Evolutionary conservation across 1,140 invertebrate species (phyloP).

Genomic region (Calliphora vicina): DNA sequence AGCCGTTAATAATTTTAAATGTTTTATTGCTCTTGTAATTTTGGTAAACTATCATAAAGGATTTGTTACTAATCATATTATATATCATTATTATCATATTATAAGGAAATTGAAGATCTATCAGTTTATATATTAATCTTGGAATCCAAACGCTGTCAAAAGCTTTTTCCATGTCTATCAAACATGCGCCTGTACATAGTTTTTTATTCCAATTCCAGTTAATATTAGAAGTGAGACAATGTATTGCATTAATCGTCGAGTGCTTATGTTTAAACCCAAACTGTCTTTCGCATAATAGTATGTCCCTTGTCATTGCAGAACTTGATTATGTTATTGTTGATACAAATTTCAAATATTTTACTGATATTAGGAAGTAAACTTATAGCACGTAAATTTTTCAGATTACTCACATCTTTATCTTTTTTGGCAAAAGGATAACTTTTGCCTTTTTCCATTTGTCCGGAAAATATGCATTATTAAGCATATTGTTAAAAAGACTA

Average conservation of each 20-base stretch:
- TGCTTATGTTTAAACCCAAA: slow-evolving; percentile 6
- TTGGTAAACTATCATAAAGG: background rate
- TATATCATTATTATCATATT: background rate
- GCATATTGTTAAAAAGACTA: slow-evolving; percentile 10
- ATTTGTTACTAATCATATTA: slow-evolving; percentile 22
- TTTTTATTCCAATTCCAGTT: slow-evolving; percentile 26
- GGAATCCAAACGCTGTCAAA: slow-evolving; percentile 19
- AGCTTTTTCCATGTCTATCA: slow-evolving; percentile 9
- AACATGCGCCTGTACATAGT: slow-evolving; percentile 2
- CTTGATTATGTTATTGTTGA: background rate
- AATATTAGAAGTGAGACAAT: slow-evolving; percentile 10
- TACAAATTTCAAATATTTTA: slow-evolving; percentile 17
- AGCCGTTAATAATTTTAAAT: slow-evolving; percentile 23
- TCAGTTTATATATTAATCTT: background rate
- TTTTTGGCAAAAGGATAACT: background rate
- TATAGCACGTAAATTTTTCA: background rate
- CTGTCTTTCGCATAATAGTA: background rate
- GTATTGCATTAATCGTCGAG: background rate
- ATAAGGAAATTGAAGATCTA: background rate
- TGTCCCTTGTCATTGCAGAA: background rate
- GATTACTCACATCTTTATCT: background rate
- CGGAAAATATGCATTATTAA: slow-evolving; percentile 27
- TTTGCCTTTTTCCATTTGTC: slow-evolving; percentile 3
- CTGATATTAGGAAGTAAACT: slow-evolving; percentile 23
- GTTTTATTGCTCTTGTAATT: background rate